phyloP scores from a whole-genome alignment of 2,888 invertebrate genomes.

The Rhabditophanes sp. region DNA sequence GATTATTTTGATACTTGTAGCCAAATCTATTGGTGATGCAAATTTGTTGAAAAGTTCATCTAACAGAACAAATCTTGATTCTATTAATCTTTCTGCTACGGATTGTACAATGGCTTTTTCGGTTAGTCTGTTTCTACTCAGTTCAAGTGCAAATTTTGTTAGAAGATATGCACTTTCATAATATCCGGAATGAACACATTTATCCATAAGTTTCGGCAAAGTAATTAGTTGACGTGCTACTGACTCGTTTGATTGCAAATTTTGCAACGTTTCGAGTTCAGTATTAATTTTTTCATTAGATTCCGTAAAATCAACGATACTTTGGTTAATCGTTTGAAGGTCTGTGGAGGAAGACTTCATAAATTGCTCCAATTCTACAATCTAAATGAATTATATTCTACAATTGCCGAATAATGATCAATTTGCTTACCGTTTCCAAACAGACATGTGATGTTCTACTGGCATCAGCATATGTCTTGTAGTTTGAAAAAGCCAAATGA shows the following conservation, averaged over 20 bases:
- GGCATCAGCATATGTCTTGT: slow-evolving; percentile 40
- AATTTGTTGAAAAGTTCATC: slow-evolving; percentile 43
- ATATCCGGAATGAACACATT: slow-evolving; percentile 37
- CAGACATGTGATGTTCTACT: slow-evolving; percentile 40
- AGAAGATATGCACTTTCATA: slow-evolving; percentile 38
- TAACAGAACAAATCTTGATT: slow-evolving; percentile 31
- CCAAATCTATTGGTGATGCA: slow-evolving; percentile 32
- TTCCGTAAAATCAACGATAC: slow-evolving; percentile 21
- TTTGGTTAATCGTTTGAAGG: no score
- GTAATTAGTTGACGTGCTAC: background rate
- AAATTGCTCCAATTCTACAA: no score
- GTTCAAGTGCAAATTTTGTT: slow-evolving; percentile 31
- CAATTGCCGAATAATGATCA: background rate
- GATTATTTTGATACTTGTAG: slow-evolving; percentile 34
- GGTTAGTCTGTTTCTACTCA: slow-evolving; percentile 17
- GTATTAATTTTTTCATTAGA: slow-evolving; percentile 7
- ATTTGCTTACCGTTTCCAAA: slow-evolving; percentile 25
- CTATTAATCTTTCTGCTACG: slow-evolving; percentile 31
- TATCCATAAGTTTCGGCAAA: slow-evolving; percentile 31
- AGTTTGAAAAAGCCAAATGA: slow-evolving; percentile 40
- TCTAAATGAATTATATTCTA: no score
- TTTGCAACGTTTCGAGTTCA: slow-evolving; percentile 22
- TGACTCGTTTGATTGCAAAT: slow-evolving; percentile 18
- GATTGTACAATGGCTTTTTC: slow-evolving; percentile 21
- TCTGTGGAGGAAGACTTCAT: no score